Percentiles rank a stretch among this genome's conserved stretches.
phyloP scores from a whole-genome alignment of 2,113 vertebrate species.

The Muscicapa adusta region DNA sequence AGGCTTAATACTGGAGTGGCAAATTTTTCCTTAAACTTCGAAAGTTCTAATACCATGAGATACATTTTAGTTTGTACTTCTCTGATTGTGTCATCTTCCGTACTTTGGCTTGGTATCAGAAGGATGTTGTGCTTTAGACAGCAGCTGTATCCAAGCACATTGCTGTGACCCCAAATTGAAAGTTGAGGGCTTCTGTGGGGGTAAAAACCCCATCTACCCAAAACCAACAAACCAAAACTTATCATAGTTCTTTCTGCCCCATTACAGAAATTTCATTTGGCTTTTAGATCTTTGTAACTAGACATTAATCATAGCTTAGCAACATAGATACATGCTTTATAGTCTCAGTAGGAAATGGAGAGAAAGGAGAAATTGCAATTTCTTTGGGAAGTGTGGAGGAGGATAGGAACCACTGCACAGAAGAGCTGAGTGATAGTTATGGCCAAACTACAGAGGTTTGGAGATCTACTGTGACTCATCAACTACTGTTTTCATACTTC shows the following conservation, averaged over 20 bases:
- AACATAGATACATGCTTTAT: background rate
- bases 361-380: background rate
- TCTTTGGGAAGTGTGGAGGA: background rate
- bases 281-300: background rate
- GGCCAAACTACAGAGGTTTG: background rate
- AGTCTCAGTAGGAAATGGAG: background rate
- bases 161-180: background rate
- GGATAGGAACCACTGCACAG: background rate
- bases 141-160: background rate
- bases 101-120: background rate
- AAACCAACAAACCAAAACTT: background rate
- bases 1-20: background rate
- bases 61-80: background rate
- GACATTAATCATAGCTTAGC: background rate
- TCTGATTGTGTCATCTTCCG: rapidly evolving
- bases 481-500: background rate
- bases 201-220: rapidly evolving
- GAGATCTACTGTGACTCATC: background rate
- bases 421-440: background rate
- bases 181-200: background rate
- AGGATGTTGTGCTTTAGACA: background rate
- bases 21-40: background rate
- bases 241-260: background rate
- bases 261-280: background rate
- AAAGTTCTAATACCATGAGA: background rate